phyloP scores from a whole-genome alignment of 1,140 invertebrate species.

The Physella acuta region DNA sequence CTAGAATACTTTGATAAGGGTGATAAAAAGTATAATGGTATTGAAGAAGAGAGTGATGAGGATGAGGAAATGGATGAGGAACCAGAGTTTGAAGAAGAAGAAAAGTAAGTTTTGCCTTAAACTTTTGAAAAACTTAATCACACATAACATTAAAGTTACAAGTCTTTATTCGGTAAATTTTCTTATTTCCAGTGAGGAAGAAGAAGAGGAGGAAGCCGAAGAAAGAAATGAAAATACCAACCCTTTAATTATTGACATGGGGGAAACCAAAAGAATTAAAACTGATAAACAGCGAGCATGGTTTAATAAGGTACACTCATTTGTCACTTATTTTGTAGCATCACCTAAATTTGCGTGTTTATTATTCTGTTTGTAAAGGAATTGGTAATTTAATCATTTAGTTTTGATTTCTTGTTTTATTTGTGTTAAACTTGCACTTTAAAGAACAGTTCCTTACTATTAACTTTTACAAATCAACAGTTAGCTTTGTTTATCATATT shows the following conservation, averaged over 20 bases:
- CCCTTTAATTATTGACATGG: slow-evolving; percentile 24
- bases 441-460: no score
- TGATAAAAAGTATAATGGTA: slow-evolving; percentile 35
- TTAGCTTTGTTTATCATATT: no score
- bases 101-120: slow-evolving; percentile 11
- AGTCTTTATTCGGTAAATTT: no score
- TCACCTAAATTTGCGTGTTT: no score
- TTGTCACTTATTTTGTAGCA: no score
- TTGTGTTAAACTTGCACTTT: no score
- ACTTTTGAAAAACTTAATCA: no score
- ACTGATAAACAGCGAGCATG: slow-evolving; percentile 20
- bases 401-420: no score
- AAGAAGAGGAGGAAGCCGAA: slow-evolving; percentile 31
- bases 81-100: slow-evolving; percentile 31
- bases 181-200: slow-evolving; percentile 32
- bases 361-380: no score
- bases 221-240: slow-evolving; percentile 25
- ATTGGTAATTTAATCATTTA: no score
- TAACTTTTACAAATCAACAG: no score
- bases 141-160: neutral
- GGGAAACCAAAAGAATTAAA: slow-evolving; percentile 4
- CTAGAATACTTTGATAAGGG: slow-evolving; percentile 38
- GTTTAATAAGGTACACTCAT: slow-evolving; percentile 28
- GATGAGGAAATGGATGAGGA: slow-evolving; percentile 46
- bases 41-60: slow-evolving; percentile 39